Evolutionary conservation across 2,888 invertebrate genomes (phyloP).

Genomic region (Nesidiocoris tenuis): DNA sequence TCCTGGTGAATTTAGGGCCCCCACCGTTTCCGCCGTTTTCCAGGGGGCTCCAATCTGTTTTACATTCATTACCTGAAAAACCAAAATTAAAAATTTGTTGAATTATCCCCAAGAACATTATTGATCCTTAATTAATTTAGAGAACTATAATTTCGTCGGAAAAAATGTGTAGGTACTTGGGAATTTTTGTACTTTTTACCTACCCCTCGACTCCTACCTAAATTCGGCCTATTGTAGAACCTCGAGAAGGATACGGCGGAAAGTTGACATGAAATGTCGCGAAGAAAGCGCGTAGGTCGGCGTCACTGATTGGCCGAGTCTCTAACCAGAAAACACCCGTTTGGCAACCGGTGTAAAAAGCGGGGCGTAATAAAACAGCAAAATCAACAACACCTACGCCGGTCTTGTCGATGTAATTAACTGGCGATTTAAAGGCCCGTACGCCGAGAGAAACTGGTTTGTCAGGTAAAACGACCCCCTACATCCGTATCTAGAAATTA

Average conservation of each 20-base stretch:
- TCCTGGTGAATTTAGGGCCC: constrained; percentile 41
- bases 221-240: too few relatives aligned
- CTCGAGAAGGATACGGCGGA: background rate
- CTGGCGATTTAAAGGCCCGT: background rate
- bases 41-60: constrained; percentile 16
- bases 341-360: background rate
- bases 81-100: background rate
- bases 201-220: too few relatives aligned
- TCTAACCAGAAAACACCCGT: background rate
- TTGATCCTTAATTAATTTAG: too few relatives aligned
- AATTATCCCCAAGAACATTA: too few relatives aligned
- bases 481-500: too few relatives aligned
- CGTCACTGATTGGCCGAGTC: background rate
- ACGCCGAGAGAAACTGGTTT: background rate
- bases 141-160: too few relatives aligned
- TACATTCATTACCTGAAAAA: constrained; percentile 30
- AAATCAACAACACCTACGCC: background rate
- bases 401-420: background rate
- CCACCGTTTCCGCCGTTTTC: constrained; percentile 4
- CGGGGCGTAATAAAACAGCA: background rate
- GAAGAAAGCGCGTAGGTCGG: background rate
- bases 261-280: background rate
- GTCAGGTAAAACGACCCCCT: background rate
- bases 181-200: too few relatives aligned
- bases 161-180: too few relatives aligned